Evolutionary conservation across 2,113 vertebrate species (phyloP), one percentile per base, ranked within the genome.

Genomic region (Vicugna pacos): DNA sequence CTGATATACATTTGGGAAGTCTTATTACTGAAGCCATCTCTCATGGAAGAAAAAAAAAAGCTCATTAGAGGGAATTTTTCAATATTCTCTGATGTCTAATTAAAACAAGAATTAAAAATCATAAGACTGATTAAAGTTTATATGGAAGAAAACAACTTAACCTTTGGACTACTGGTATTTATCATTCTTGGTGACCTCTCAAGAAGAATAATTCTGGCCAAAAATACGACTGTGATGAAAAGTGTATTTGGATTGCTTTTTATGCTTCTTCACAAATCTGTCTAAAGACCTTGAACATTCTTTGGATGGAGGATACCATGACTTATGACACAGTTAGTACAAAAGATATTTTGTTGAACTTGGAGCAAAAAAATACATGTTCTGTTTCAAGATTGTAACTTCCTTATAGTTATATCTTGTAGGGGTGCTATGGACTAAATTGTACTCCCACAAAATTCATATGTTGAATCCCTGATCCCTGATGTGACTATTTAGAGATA

Each of bases 31-130:
- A 92, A 95, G 75, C 35, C 30, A 77, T 94, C 19, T 77, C 24
- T 87, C 19, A 22, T 22, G 30, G 19, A 80, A 73, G 67, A 64
- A 60, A 32, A 64, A 64, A 65, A 80, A 72, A 76, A 69, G 19
- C 2, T 95, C 46, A 91, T 91, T 94, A 89, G 8, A 86, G 76
- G 13, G 30, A 20, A 65, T 64, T 93, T 88, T 95, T 91, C 54
- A 89, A 42, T 91, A 91, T 95, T 90, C 46, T 96, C 54, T 94
- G 73, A 95, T 91, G 8, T 56, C 42, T 93, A 96, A 91, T 97
- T 97, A 84, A 96, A 95, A 85, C 16, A 80, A 79, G 28, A 96
- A 91, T 93, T 95, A 79, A 95, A 97, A 89, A 86, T 86, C 11
- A 96, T 75, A 96, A 96, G 83, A 84, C 12, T 82, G 22, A 95